Evolutionary conservation across 2,888 invertebrate species (phyloP).

Genomic region (Zygaena filipendulae): DNA sequence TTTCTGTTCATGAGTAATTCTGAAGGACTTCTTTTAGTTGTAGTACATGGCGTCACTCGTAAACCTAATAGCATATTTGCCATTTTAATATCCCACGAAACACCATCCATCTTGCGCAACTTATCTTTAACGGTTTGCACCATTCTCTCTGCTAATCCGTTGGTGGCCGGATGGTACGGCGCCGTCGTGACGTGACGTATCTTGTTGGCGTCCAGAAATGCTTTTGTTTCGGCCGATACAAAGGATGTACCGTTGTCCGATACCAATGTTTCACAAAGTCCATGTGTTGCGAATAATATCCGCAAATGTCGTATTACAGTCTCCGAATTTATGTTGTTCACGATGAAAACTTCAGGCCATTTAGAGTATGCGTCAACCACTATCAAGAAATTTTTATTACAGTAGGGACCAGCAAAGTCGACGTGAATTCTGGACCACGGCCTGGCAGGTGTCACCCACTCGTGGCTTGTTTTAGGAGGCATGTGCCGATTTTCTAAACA

Average conservation of each 20-base stretch:
- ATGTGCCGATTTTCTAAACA: slow-evolving; percentile 9
- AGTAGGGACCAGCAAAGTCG: slow-evolving; percentile 15
- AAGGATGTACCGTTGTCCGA: slow-evolving; percentile 14
- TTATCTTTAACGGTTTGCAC: slow-evolving; percentile 17
- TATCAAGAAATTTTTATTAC: slow-evolving; percentile 14
- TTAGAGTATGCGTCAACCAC: slow-evolving; percentile 12
- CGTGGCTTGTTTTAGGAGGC: slow-evolving; percentile 8
- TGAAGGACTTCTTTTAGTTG: slow-evolving; percentile 6
- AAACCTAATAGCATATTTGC: slow-evolving; percentile 5
- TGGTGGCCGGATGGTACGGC: slow-evolving; percentile 17
- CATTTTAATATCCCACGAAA: slow-evolving; percentile 12
- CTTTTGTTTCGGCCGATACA: slow-evolving; percentile 14
- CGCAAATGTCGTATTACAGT: slow-evolving; percentile 14
- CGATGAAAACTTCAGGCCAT: slow-evolving; percentile 13
- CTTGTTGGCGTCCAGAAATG: no score
- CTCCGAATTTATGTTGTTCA: slow-evolving; percentile 9
- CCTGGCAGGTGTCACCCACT: slow-evolving; percentile 11
- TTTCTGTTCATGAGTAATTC: slow-evolving; percentile 11
- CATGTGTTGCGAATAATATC: slow-evolving; percentile 12
- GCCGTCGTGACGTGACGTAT: slow-evolving; percentile 15
- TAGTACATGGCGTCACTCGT: slow-evolving; percentile 1
- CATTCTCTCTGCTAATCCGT: slow-evolving; percentile 16
- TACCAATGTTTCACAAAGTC: slow-evolving; percentile 12
- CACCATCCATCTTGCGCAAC: slow-evolving; percentile 11
- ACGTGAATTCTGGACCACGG: slow-evolving; percentile 15